Evolutionary conservation across 2,888 invertebrate genomes (phyloP).

Genomic region (Pachymerium ferrugineum): DNA sequence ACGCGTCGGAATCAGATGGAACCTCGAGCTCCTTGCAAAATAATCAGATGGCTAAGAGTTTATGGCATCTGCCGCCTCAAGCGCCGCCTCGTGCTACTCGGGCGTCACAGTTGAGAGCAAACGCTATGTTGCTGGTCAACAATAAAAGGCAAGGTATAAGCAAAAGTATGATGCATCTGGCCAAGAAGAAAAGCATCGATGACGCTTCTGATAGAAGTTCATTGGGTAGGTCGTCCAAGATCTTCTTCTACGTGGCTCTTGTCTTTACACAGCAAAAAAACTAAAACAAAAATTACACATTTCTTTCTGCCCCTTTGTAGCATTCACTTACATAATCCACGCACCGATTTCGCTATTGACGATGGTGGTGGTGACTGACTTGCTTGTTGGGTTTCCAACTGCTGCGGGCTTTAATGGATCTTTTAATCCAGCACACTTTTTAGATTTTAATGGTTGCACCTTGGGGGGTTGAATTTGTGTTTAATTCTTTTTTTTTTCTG

Average conservation of each 20-base stretch:
- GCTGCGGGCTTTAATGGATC: slow-evolving; percentile 47
- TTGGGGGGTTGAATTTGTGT: neutral
- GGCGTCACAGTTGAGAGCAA: slow-evolving; percentile 38
- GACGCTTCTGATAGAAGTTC: slow-evolving; percentile 34
- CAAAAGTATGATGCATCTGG: slow-evolving; percentile 53
- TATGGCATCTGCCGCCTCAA: slow-evolving; percentile 37
- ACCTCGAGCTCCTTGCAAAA: neutral
- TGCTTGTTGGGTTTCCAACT: slow-evolving; percentile 42
- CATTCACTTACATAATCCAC: neutral
- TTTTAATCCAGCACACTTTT: too few relatives aligned
- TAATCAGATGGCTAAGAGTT: slow-evolving; percentile 36
- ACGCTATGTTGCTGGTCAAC: slow-evolving; percentile 31
- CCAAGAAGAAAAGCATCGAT: slow-evolving; percentile 34
- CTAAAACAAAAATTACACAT: too few relatives aligned
- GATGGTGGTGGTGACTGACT: slow-evolving; percentile 45
- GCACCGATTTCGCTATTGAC: slow-evolving; percentile 38
- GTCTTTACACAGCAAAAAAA: too few relatives aligned
- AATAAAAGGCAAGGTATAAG: slow-evolving; percentile 34
- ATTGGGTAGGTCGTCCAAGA: slow-evolving; percentile 35
- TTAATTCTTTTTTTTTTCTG: slow-evolving; percentile 23
- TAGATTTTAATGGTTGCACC: too few relatives aligned
- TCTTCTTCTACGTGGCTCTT: slow-evolving; percentile 41
- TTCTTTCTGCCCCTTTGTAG: neutral
- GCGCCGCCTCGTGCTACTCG: slow-evolving; percentile 37
- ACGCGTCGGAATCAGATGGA: neutral